phyloP scores from a whole-genome alignment of 1,140 invertebrate genomes.

The Calycopis cecrops region DNA sequence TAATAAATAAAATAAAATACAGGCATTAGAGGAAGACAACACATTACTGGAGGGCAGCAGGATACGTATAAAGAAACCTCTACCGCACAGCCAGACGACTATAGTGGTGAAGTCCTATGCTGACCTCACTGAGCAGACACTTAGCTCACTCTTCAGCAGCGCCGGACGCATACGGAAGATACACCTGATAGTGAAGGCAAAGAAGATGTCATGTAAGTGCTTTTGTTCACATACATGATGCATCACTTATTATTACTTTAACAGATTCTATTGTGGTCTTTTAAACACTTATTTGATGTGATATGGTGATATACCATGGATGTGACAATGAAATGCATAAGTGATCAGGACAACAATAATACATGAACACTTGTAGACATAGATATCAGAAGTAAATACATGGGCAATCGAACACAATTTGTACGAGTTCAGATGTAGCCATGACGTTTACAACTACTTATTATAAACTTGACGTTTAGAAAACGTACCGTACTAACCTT shows the following conservation, averaged over 20 bases:
- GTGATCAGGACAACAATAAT: too few relatives aligned
- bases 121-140: slow-evolving; percentile 32
- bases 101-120: slow-evolving; percentile 41
- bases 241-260: neutral
- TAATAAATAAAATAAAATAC: slow-evolving; percentile 10
- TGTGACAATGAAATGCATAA: too few relatives aligned
- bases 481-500: too few relatives aligned
- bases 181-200: slow-evolving; percentile 40
- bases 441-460: too few relatives aligned
- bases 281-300: too few relatives aligned
- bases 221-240: neutral
- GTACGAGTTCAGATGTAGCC: too few relatives aligned
- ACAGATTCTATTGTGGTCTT: slow-evolving; percentile 1
- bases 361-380: too few relatives aligned
- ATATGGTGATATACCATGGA: too few relatives aligned
- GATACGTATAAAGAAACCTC: slow-evolving; percentile 37
- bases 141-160: slow-evolving; percentile 35
- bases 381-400: too few relatives aligned
- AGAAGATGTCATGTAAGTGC: slow-evolving; percentile 42
- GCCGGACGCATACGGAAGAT: slow-evolving; percentile 45
- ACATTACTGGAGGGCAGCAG: slow-evolving; percentile 31
- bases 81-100: slow-evolving; percentile 39
- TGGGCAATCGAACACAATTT: too few relatives aligned
- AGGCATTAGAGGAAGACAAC: slow-evolving; percentile 48
- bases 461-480: too few relatives aligned